These are phyloP conservation scores for Hetaerina americana DNA, from an alignment of 1,140 invertebrate genomes.

Conservation along the genomic window DNA sequence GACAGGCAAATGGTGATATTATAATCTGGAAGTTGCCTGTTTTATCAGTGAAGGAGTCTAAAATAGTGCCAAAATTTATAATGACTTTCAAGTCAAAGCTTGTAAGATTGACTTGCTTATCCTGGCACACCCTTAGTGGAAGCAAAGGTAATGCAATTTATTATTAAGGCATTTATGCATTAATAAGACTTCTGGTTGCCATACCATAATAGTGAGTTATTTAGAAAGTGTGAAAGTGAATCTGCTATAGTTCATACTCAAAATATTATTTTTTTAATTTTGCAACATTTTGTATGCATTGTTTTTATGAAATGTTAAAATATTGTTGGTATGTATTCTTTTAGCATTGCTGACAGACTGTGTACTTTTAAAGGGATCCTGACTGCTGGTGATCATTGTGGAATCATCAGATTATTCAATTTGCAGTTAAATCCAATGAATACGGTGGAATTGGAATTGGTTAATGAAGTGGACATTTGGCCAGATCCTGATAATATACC, in stretches of 20 bases:
- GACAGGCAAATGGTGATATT: neutral
- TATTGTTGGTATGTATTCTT: too few species aligned
- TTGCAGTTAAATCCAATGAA: neutral
- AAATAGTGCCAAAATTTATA: neutral
- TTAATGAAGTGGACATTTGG: neutral
- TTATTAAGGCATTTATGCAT: too few species aligned
- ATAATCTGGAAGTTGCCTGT: neutral
- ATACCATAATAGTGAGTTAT: too few species aligned
- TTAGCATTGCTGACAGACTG: too few species aligned
- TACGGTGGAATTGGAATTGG: neutral
- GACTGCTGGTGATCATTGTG: neutral
- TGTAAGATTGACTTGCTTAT: neutral
- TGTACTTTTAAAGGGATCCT: neutral
- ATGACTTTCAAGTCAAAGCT: neutral
- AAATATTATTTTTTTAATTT: too few species aligned
- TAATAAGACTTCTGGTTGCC: too few species aligned
- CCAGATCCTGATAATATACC: neutral
- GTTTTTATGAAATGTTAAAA: too few species aligned
- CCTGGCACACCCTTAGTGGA: neutral
- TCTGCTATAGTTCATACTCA: too few species aligned
- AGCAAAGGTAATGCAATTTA: neutral
- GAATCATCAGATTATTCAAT: neutral
- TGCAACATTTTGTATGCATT: too few species aligned
- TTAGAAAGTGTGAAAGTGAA: too few species aligned
- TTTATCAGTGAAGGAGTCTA: neutral